Conservation (phyloP, 2,797 vertebrate genomes). For the Dicrostonyx torquatus region DNA sequence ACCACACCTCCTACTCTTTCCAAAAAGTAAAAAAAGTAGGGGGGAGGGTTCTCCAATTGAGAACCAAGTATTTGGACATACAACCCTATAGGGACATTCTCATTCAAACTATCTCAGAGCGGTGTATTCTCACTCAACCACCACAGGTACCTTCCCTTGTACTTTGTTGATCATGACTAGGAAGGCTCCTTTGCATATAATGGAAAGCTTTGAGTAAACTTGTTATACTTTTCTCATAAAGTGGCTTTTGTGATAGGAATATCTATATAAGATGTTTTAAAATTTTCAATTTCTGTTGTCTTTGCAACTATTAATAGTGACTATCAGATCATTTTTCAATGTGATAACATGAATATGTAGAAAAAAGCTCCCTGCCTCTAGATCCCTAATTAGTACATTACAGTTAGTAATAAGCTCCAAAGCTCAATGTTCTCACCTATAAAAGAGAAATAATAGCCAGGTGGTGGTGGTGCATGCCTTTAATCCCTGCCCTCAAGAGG, state of each 20-base stretch:
- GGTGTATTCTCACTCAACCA: not conserved
- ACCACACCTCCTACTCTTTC: not conserved
- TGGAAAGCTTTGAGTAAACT: not conserved
- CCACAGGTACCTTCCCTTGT: not conserved
- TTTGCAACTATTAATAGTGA: constrained; percentile 49
- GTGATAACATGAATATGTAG: not conserved
- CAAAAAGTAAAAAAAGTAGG: not conserved
- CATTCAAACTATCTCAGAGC: not conserved
- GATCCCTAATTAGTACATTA: not conserved
- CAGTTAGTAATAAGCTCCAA: not conserved
- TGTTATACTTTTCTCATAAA: not conserved
- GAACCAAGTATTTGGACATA: not conserved
- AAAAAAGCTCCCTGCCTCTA: not conserved
- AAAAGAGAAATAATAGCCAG: not conserved
- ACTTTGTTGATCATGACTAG: not conserved
- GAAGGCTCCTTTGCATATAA: not conserved
- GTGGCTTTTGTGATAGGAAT: not conserved
- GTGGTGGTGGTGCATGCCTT: no score
- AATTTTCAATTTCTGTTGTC: not conserved
- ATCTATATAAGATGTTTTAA: not conserved
- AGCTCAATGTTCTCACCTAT: not conserved
- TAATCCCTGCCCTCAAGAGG: no score
- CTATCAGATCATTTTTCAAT: not conserved
- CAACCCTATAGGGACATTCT: not conserved
- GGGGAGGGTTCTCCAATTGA: not conserved